These are phyloP conservation scores for Laticauda laticaudata DNA, from an alignment of 2,113 vertebrate species.

Conservation along the genomic window DNA sequence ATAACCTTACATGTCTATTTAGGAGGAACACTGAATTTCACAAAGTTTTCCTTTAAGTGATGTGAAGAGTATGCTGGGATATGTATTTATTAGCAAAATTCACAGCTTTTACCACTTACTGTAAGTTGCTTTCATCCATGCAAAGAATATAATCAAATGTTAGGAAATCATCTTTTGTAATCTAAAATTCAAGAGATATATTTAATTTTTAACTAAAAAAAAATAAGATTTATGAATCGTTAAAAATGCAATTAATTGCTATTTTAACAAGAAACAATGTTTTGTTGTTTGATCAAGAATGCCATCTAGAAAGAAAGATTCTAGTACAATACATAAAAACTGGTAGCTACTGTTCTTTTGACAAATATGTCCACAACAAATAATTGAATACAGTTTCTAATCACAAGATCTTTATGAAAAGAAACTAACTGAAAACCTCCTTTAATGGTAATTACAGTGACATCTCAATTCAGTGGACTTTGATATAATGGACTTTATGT, in stretches of 20 bases:
- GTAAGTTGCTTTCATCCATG: conserved; percentile 97
- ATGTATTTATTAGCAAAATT: neutral
- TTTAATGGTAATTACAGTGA: neutral
- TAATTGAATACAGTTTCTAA: neutral
- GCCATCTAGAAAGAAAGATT: neutral
- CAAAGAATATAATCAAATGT: conserved; percentile 91
- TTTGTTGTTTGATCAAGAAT: neutral
- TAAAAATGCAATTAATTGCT: neutral
- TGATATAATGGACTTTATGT: neutral
- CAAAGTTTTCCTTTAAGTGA: neutral
- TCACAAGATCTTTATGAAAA: neutral
- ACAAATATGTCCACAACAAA: neutral
- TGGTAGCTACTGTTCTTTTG: neutral
- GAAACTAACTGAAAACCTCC: neutral
- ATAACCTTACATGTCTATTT: neutral
- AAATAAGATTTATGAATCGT: neutral
- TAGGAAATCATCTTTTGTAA: conserved; percentile 90
- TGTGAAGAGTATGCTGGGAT: neutral
- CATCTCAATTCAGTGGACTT: neutral
- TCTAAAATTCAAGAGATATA: conserved; percentile 67
- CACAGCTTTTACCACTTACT: conserved; percentile 68
- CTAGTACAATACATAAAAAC: neutral
- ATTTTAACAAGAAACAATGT: neutral
- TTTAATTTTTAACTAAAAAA: conserved; percentile 23
- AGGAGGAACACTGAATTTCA: neutral